Conservation (phyloP, 2,113 vertebrate species). For the Mohoua ochrocephala region DNA sequence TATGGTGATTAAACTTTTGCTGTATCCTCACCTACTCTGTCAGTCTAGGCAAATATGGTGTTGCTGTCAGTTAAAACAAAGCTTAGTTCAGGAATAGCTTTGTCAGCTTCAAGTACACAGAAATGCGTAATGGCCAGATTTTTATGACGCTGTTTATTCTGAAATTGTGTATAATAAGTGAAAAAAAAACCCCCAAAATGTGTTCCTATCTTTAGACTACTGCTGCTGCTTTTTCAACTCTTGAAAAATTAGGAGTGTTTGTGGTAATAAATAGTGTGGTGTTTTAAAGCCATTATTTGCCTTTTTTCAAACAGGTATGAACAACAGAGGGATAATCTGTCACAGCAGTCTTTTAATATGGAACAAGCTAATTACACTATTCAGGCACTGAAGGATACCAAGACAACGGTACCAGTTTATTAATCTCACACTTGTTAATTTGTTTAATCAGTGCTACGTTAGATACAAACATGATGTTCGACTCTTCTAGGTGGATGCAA, state of each 20-base stretch:
- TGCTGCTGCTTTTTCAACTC: neutral
- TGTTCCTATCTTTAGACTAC: neutral
- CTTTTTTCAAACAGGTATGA: constrained; percentile 84
- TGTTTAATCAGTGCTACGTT: neutral
- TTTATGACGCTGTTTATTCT: neutral
- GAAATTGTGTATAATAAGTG: neutral
- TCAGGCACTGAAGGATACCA: constrained; percentile 94
- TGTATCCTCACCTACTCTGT: neutral
- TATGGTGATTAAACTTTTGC: neutral
- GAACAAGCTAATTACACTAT: constrained; percentile 99
- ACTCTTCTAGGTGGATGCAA: constrained; percentile 88
- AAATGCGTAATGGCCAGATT: neutral
- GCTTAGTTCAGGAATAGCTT: neutral
- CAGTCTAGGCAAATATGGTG: neutral
- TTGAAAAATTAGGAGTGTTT: neutral
- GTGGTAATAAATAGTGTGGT: neutral
- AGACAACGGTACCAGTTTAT: constrained; percentile 85
- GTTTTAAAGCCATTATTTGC: neutral
- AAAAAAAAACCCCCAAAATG: neutral
- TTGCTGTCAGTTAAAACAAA: neutral
- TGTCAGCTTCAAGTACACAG: neutral
- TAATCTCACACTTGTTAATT: neutral
- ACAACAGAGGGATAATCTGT: constrained; percentile 90
- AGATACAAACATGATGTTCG: neutral
- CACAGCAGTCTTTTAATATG: constrained; percentile 99